phyloP scores from a whole-genome alignment of 2,797 vertebrate species.

The Sternarchorhynchus goeldii region DNA sequence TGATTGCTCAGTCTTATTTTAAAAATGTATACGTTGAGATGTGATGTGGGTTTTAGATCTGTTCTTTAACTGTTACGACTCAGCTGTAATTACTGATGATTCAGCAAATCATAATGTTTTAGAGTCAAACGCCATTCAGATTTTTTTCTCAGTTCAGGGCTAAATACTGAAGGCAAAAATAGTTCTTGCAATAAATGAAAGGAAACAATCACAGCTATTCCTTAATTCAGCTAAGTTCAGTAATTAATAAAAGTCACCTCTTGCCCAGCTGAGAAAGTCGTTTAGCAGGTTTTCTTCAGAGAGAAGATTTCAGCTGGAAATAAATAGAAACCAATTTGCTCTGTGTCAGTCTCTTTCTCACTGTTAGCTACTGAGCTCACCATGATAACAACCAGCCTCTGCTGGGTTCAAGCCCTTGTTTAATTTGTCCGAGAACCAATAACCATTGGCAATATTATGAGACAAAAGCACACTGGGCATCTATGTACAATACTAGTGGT shows the following conservation, averaged over 20 bases:
- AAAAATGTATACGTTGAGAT: conserved; percentile 74
- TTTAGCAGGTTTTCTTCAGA: neutral
- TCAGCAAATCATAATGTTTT: conserved; percentile 18
- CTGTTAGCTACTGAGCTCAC: conserved; percentile 35
- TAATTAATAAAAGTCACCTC: conserved; percentile 1
- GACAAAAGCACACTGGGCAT: neutral
- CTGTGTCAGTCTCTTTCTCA: conserved; percentile 39
- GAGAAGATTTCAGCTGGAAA: conserved; percentile 35
- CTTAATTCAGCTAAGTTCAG: neutral
- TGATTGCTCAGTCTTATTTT: conserved; percentile 85
- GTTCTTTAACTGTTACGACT: conserved; percentile 66
- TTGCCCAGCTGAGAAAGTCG: neutral
- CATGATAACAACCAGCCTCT: conserved; percentile 1
- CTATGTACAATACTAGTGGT: too few relatives aligned
- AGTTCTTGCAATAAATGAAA: conserved; percentile 6
- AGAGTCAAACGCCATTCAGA: conserved; percentile 7
- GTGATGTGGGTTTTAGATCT: conserved; percentile 67
- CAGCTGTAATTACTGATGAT: conserved; percentile 55
- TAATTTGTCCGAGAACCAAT: conserved; percentile 9
- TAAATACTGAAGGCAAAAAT: neutral
- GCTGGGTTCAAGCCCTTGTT: conserved; percentile 20
- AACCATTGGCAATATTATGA: neutral
- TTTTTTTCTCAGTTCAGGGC: neutral
- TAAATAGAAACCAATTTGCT: conserved; percentile 45
- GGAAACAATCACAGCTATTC: neutral